Percentiles rank a stretch among this genome's conserved stretches.
Conservation (phyloP, 2,113 vertebrate species). For the Ceuthmochares aereus region DNA sequence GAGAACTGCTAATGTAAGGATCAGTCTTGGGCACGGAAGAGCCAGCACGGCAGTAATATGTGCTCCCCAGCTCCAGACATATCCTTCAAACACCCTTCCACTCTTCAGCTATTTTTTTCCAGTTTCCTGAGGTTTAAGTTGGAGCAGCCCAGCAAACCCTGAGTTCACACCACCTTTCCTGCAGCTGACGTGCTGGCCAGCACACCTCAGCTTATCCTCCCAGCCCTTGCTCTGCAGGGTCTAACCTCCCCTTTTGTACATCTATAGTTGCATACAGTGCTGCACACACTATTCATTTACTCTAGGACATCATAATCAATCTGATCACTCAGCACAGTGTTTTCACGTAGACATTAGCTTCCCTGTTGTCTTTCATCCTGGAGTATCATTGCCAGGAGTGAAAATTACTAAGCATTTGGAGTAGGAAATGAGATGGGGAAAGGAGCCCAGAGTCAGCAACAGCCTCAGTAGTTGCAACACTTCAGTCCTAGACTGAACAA, state of each 20-base stretch:
- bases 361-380: neutral
- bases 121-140: neutral
- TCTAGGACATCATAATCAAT: neutral
- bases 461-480: neutral
- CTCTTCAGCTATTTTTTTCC: neutral
- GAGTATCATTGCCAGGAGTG: neutral
- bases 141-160: neutral
- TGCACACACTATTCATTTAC: neutral
- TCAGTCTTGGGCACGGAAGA: neutral
- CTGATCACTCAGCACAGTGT: neutral
- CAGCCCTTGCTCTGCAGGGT: neutral
- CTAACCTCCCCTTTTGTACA: neutral
- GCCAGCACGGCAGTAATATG: neutral
- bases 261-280: neutral
- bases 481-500: neutral
- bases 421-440: neutral
- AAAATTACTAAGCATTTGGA: neutral
- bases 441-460: neutral
- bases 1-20: constrained; percentile 11
- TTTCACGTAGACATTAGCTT: neutral
- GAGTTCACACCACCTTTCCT: neutral
- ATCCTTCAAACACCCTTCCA: constrained; percentile 7
- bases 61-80: neutral
- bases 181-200: neutral
- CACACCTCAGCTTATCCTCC: neutral